These are phyloP conservation scores for Eupeodes corollae DNA, from an alignment of 1,140 invertebrate species.

Conservation along the genomic window DNA sequence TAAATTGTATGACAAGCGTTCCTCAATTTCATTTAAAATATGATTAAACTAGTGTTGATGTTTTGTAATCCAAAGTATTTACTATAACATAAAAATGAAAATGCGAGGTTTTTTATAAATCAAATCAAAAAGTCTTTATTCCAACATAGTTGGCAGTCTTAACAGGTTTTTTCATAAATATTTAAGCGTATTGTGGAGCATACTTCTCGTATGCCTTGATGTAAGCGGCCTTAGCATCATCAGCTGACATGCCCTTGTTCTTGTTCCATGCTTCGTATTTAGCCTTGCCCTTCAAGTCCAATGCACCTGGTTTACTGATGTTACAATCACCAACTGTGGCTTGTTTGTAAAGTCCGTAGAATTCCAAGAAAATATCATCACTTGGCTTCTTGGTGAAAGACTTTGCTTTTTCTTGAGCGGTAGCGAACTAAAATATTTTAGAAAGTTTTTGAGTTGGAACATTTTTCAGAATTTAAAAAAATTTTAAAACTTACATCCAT, in stretches of 20 bases:
- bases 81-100: no score
- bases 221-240: conserved; percentile 76
- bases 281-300: conserved; percentile 90
- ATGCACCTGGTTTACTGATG: conserved; percentile 72
- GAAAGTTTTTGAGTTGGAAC: not conserved
- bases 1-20: no score
- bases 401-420: conserved; percentile 67
- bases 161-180: not conserved
- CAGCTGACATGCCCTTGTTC: conserved; percentile 66
- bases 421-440: conserved; percentile 48
- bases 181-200: conserved; percentile 32
- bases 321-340: conserved; percentile 69
- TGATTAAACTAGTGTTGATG: no score
- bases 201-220: conserved; percentile 64
- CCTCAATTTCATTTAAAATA: no score
- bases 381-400: conserved; percentile 62
- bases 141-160: no score
- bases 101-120: no score
- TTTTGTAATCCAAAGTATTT: no score
- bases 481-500: conserved; percentile 25
- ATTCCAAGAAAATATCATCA: conserved; percentile 71
- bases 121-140: no score
- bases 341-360: conserved; percentile 86
- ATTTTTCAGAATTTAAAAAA: no score
- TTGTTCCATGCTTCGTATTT: conserved; percentile 92